These are phyloP conservation scores for Pangasius mekongensis DNA, from an alignment of 2,797 vertebrate species.

Conservation along the genomic window DNA sequence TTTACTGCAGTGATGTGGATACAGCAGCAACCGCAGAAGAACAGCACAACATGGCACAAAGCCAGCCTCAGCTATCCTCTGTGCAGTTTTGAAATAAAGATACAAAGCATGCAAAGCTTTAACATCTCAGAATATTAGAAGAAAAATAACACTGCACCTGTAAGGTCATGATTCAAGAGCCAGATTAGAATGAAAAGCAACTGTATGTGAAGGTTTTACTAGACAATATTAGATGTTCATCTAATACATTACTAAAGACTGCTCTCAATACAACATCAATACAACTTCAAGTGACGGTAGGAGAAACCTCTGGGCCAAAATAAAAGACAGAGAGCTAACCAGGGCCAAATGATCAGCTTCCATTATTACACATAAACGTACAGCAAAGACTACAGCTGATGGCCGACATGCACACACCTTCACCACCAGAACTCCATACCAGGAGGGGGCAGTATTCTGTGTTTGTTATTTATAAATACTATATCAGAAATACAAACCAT, in stretches of 20 bases:
- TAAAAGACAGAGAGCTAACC: not conserved
- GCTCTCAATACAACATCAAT: not conserved
- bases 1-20: conserved; percentile 48
- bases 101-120: not conserved
- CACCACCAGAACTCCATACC: not conserved
- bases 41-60: not conserved
- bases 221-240: not conserved
- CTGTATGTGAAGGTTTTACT: not conserved
- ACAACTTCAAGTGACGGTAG: not conserved
- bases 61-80: not conserved
- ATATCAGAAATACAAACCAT: not conserved
- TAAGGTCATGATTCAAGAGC: not conserved
- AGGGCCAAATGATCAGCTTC: not conserved
- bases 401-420: not conserved
- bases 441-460: not conserved
- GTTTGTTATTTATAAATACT: conserved; percentile 5
- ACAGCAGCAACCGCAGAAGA: conserved; percentile 15
- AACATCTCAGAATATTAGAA: not conserved
- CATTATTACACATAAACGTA: not conserved
- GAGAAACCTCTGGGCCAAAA: not conserved
- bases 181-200: not conserved
- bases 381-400: not conserved
- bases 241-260: not conserved
- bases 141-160: not conserved
- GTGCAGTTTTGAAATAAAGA: not conserved